These are phyloP conservation scores for Leucosticte australis DNA, from an alignment of 2,113 vertebrate genomes.

Conservation along the genomic window DNA sequence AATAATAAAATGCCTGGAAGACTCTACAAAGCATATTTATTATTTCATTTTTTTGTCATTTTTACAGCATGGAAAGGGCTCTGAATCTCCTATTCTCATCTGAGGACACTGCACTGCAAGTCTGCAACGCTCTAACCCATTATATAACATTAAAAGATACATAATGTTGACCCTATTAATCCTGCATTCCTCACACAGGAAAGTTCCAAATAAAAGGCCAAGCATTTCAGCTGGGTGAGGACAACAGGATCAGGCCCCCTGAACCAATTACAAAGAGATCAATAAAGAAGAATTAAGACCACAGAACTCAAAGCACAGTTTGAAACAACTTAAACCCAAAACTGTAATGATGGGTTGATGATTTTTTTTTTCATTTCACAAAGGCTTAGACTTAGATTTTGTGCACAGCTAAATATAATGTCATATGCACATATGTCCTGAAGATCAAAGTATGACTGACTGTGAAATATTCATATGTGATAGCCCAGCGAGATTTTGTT, in stretches of 20 bases:
- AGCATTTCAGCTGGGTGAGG: not conserved
- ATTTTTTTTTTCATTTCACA: conserved; percentile 47
- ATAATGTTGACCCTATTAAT: not conserved
- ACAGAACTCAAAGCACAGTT: not conserved
- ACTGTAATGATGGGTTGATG: not conserved
- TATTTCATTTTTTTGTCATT: not conserved
- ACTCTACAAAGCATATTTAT: conserved; percentile 29
- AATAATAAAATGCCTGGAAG: conserved; percentile 20
- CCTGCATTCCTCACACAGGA: not conserved
- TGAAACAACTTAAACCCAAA: conserved; percentile 21
- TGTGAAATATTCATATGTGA: conserved; percentile 59
- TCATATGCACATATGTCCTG: conserved; percentile 50
- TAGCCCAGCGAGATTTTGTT: conserved; percentile 49
- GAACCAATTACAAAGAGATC: not conserved
- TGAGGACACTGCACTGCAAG: not conserved
- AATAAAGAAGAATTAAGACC: not conserved
- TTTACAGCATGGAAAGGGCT: not conserved
- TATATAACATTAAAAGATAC: not conserved
- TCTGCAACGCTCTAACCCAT: not conserved
- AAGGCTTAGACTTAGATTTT: conserved; percentile 44
- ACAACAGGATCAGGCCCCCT: not conserved
- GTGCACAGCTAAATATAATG: conserved; percentile 50
- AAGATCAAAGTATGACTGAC: conserved; percentile 58
- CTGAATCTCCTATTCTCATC: conserved; percentile 20
- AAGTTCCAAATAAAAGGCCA: not conserved